phyloP scores from a whole-genome alignment of 1,140 invertebrate species.

The Adoxophyes honmai region DNA sequence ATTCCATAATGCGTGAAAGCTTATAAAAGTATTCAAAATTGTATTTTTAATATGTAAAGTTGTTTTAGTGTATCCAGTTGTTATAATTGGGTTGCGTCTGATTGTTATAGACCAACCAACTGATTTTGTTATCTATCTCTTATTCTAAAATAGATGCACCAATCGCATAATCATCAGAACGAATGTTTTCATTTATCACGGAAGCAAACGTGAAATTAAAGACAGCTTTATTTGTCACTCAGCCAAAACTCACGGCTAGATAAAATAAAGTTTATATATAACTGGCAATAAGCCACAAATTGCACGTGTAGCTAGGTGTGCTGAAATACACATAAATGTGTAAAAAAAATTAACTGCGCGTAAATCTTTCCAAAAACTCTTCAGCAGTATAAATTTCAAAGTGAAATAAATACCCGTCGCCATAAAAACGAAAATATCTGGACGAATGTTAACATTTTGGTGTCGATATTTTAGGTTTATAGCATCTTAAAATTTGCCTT shows the following conservation, averaged over 20 bases:
- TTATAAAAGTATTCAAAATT: too few relatives aligned
- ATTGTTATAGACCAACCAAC: too few relatives aligned
- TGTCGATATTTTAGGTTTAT: background rate
- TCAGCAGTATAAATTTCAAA: background rate
- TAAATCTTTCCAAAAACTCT: background rate
- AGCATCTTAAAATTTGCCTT: background rate
- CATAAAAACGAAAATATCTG: background rate
- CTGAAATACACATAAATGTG: constrained; percentile 3
- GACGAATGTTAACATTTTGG: background rate
- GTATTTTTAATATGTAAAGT: too few relatives aligned
- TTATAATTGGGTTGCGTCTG: too few relatives aligned
- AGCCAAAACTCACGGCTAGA: constrained; percentile 50
- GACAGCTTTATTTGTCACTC: constrained; percentile 44
- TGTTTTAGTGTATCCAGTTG: too few relatives aligned
- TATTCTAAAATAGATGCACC: background rate
- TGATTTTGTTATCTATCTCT: background rate
- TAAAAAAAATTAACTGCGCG: too few relatives aligned
- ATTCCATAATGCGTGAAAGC: too few relatives aligned
- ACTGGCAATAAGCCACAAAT: constrained; percentile 42
- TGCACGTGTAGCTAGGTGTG: constrained; percentile 22
- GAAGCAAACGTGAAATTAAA: constrained; percentile 30
- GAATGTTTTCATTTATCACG: background rate
- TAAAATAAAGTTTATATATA: constrained; percentile 34
- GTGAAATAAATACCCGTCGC: background rate
- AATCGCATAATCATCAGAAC: constrained; percentile 4